Evolutionary conservation across 2,888 invertebrate species (phyloP).

Genomic region (Aporophyla nigra): DNA sequence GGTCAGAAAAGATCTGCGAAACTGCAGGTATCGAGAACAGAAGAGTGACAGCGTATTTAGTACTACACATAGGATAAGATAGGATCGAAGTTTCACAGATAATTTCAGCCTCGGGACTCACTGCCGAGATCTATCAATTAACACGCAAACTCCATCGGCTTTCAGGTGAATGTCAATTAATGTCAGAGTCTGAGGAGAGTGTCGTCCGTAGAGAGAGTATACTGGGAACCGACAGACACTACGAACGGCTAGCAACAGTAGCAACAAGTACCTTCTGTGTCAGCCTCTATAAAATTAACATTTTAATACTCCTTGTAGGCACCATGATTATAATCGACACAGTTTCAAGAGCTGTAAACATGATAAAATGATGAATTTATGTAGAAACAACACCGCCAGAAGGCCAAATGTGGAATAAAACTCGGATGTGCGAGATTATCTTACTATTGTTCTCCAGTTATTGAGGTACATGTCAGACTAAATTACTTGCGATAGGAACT

Average conservation of each 20-base stretch:
- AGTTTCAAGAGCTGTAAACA: slow-evolving; percentile 53
- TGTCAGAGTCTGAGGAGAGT: slow-evolving; percentile 76
- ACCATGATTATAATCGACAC: slow-evolving; percentile 48
- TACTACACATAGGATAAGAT: slow-evolving; percentile 32
- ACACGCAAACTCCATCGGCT: slow-evolving; percentile 83
- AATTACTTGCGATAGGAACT: slow-evolving; percentile 45
- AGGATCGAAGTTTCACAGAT: slow-evolving; percentile 63
- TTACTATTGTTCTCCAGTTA: slow-evolving; percentile 61
- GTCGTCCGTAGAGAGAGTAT: slow-evolving; percentile 69
- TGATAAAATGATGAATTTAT: slow-evolving; percentile 59
- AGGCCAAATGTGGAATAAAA: slow-evolving; percentile 59
- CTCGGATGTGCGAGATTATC: slow-evolving; percentile 60
- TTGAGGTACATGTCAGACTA: slow-evolving; percentile 39
- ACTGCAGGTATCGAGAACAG: slow-evolving; percentile 24
- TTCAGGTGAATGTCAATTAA: slow-evolving; percentile 87
- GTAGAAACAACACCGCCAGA: slow-evolving; percentile 38
- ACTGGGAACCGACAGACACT: slow-evolving; percentile 67
- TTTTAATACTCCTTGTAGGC: slow-evolving; percentile 50
- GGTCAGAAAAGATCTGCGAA: slow-evolving; percentile 8
- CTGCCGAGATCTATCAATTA: slow-evolving; percentile 87
- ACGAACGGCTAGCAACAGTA: slow-evolving; percentile 56
- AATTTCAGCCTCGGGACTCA: slow-evolving; percentile 70
- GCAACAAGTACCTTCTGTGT: slow-evolving; percentile 64
- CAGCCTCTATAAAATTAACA: slow-evolving; percentile 52
- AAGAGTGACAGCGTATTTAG: slow-evolving; percentile 9